Percentiles rank a stretch among this genome's conserved stretches.
Conservation (phyloP, 2,797 vertebrate genomes). For the Poeciliopsis paucimaculata region DNA sequence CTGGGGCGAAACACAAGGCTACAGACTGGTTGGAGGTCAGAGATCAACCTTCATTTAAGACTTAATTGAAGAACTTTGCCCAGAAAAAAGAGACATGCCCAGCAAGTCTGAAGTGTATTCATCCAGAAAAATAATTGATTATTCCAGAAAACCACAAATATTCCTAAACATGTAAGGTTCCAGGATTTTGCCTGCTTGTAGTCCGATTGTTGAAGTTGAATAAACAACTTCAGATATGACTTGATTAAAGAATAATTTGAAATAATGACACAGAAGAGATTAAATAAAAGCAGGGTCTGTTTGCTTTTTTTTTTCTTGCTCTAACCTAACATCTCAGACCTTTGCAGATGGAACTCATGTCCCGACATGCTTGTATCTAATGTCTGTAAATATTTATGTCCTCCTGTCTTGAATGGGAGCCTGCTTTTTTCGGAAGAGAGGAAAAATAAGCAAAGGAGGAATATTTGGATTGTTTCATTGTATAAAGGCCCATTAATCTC, state of each 20-base stretch:
- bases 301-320: neutral
- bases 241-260: neutral
- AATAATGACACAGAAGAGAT: neutral
- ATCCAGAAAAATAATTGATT: constrained; percentile 62
- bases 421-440: constrained; percentile 39
- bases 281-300: neutral
- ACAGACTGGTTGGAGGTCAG: constrained; percentile 48
- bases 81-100: constrained; percentile 36
- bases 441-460: constrained; percentile 23
- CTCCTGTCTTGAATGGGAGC: constrained; percentile 43
- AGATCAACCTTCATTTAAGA: constrained; percentile 56
- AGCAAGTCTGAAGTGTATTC: constrained; percentile 33
- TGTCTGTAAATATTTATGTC: constrained; percentile 71
- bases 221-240: neutral
- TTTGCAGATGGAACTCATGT: constrained; percentile 38
- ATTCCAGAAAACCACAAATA: constrained; percentile 37
- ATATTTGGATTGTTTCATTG: constrained; percentile 52
- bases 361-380: constrained; percentile 57
- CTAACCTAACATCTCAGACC: constrained; percentile 20
- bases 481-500: constrained; percentile 69
- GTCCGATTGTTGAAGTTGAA: constrained; percentile 4
- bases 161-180: constrained; percentile 35
- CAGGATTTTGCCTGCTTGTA: constrained; percentile 40
- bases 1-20: constrained; percentile 15
- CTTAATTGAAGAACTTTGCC: constrained; percentile 57